Conservation (phyloP, 2,888 invertebrate genomes). For the Lasioglossum leucozonium region DNA sequence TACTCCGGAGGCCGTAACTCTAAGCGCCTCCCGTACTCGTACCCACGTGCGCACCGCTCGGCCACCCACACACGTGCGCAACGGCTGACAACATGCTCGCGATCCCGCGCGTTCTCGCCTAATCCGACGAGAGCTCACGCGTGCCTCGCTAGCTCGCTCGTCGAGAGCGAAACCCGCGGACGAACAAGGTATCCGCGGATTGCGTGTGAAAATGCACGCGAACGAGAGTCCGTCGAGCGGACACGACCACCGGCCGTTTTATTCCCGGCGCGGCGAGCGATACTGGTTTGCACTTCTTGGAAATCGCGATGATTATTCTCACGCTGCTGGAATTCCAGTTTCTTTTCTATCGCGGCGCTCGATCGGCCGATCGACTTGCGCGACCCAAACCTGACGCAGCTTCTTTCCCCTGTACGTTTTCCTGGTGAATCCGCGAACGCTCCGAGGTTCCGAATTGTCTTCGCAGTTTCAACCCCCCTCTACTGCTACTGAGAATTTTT, state of each 20-base stretch:
- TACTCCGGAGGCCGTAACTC: slow-evolving; percentile 56
- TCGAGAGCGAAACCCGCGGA: not conserved
- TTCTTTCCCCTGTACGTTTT: not conserved
- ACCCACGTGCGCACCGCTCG: slow-evolving; percentile 43
- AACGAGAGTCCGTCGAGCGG: slow-evolving; percentile 7
- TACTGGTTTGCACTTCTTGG: slow-evolving; percentile 19
- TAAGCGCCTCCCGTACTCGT: slow-evolving; percentile 49
- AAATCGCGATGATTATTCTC: slow-evolving; percentile 4
- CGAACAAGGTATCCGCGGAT: slow-evolving; percentile 30
- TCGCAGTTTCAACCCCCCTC: no score
- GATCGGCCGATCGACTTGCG: not conserved
- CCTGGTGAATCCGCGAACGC: not conserved
- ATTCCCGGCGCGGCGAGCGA: not conserved
- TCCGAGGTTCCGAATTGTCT: no score
- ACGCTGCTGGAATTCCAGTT: slow-evolving; percentile 14
- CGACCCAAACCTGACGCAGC: not conserved
- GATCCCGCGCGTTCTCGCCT: slow-evolving; percentile 1
- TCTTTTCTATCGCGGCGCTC: not conserved
- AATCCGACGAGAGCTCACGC: not conserved
- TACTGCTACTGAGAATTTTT: no score
- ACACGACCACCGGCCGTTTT: slow-evolving; percentile 12
- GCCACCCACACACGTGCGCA: not conserved
- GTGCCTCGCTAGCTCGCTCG: not conserved
- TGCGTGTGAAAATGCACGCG: slow-evolving; percentile 42
- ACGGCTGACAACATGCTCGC: not conserved